Evolutionary conservation across 2,797 vertebrate species (phyloP), one percentile per base, ranked within the genome.

Genomic region (Eleutherodactylus coqui): DNA sequence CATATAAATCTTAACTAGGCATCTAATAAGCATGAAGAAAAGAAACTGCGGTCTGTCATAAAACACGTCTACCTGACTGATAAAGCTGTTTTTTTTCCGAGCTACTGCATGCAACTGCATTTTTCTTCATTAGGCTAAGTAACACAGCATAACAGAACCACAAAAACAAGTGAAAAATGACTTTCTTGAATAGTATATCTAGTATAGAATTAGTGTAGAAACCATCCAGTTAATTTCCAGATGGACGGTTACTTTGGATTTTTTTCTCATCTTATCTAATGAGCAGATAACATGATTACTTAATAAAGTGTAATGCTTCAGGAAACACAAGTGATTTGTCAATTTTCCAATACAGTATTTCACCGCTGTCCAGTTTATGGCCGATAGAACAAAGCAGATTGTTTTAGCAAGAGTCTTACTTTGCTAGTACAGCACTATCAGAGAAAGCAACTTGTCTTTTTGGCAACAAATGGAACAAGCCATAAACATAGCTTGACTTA

Each of bases 21-120:
- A 27, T 64, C 79, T 82, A 82, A 86, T 86, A 86, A 86, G 72
- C 70, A 83, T 77, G 77, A 67, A 73, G 69, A 86, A 77, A 70
- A 83, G 49, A 82, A 83, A 62, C 27, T 27, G 72, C 6, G 0
- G 1, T 0, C 5, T 34, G 75, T 76, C 84, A 49, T 1, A 79
- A 62, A 79, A 36, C 9, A 53, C 19, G 17, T 53, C 0, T 0
- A 34, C 0, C 0, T 0, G 32, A 45, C 84, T 79, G 82, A 58
- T 82, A 73, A 83, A 80, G 83, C 82, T 43, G 85, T 34, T n/a
- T 0, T 72, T 27, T 86, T 64, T 80, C 76, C 14, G 0, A 14
- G 36, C 0, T 0, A 51, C 17, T 14, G 58, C n/a, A 72, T 79
- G 6, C n/a, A 1, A 9, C 79, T 86, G 87, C 87, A 2, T 88